Evolutionary conservation across 2,888 invertebrate species (phyloP).

Genomic region (Psococerastis gibbosa): DNA sequence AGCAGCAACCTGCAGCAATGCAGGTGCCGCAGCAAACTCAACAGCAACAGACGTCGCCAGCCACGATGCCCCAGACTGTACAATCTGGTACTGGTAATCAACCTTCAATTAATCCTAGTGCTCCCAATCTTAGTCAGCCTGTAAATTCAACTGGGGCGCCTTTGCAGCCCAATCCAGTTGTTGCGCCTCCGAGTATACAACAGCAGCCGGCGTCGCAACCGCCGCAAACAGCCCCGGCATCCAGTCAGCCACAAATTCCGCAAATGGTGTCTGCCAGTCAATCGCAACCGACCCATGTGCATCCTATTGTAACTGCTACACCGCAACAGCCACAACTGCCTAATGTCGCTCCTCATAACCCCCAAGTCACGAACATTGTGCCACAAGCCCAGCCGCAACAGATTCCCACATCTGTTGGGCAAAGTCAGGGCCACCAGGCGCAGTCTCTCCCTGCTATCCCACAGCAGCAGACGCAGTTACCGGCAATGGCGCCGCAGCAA

Average conservation of each 20-base stretch:
- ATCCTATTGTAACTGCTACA: constrained; percentile 16
- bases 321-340: constrained; percentile 14
- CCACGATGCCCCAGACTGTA: constrained; percentile 31
- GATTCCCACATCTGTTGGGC: constrained; percentile 5
- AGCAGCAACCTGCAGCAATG: constrained; percentile 15
- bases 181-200: constrained; percentile 21
- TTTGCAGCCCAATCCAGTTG: constrained; percentile 30
- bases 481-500: constrained; percentile 17
- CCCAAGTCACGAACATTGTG: constrained; percentile 1
- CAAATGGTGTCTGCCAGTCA: constrained; percentile 14
- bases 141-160: too few species aligned
- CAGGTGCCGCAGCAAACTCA: constrained; percentile 28
- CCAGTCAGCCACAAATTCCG: constrained; percentile 15
- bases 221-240: constrained; percentile 19
- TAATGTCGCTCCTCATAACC: neutral
- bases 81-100: too few species aligned
- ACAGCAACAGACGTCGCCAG: constrained; percentile 26
- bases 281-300: constrained; percentile 15
- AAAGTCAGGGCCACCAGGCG: neutral
- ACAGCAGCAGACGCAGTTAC: constrained; percentile 13
- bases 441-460: neutral
- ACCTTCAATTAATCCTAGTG: too few species aligned
- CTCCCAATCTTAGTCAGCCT: too few species aligned
- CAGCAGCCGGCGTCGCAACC: constrained; percentile 20
- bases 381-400: constrained; percentile 10